Evolutionary conservation across 2,797 vertebrate genomes (phyloP), one percentile per base, ranked within the genome.

Genomic region (Discoglossus pictus): DNA sequence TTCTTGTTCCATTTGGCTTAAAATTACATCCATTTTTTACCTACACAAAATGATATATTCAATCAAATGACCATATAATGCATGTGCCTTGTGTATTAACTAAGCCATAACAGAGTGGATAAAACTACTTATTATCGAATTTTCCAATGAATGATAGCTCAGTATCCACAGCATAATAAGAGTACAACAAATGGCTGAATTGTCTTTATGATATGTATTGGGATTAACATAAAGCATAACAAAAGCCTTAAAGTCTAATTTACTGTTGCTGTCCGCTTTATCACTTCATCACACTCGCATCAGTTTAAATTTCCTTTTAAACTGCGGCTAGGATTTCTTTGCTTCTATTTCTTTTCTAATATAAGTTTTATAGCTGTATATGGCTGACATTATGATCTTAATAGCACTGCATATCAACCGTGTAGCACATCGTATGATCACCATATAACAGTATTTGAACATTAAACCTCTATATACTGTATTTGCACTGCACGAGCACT

Each of bases 191-290:
- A 38, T 46, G 31, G 56, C 12, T 46, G 40, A 34, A 55, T 65
- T 16, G 18, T 54, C 51, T 52, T 42, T 31, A n/a, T 48, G 44
- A 39, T 20, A 34, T n/a, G 39, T 42, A 63, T 51, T 27, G 16
- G 38, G 10, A 34, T 27, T 53, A 20, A 51, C 15, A 53, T 63
- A 64, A 53, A 63, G 24, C 25, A 53, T 17, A 64, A 52, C 47
- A 35, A 42, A 34, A 43, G 48, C 48, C 27, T 43, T 53, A 34
- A 43, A 64, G 20, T 44, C 17, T 43, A 34, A 34, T 42, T 53
- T 64, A 43, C 38, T 39, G 44, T 53, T 53, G 50, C 24, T 25
- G 13, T 27, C 38, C 50, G 53, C 24, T 21, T 53, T 64, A 64
- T 53, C 36, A 40, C 47, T 52, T 52, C 24, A 40, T 34, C 17